Conservation (phyloP, 2,888 invertebrate genomes). For the Myopa testacea region DNA sequence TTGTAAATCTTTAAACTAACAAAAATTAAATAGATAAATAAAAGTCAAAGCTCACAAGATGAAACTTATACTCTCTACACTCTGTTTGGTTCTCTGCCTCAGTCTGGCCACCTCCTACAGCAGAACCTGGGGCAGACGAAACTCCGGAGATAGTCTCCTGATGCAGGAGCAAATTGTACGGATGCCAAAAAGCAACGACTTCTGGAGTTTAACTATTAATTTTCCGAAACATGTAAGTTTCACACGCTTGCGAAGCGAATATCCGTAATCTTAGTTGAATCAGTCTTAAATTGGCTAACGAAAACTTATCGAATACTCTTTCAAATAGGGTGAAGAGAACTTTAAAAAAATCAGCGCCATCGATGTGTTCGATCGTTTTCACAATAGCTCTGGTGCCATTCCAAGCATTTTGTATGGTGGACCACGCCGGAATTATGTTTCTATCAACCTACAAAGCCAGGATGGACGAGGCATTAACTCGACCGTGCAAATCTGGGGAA, state of each 20-base stretch:
- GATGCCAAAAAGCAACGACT: conserved; percentile 36
- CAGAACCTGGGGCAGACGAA: conserved; percentile 44
- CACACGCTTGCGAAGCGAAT: background rate
- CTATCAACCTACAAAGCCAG: conserved; percentile 50
- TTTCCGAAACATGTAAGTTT: conserved; percentile 48
- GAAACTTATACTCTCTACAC: conserved; percentile 10
- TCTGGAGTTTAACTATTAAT: conserved; percentile 40
- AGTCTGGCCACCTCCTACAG: conserved; percentile 38
- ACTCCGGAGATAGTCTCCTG: conserved; percentile 39
- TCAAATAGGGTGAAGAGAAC: conserved; percentile 40
- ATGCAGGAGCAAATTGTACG: conserved; percentile 45
- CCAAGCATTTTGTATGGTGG: conserved; percentile 55
- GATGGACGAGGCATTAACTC: conserved; percentile 53
- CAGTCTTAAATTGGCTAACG: no score
- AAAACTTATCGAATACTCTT: conserved; percentile 10
- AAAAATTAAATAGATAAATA: no score
- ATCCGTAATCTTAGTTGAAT: background rate
- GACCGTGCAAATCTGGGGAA: conserved; percentile 56
- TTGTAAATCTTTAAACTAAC: no score
- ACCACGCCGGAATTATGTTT: conserved; percentile 46
- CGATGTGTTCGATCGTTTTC: conserved; percentile 55
- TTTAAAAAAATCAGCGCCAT: conserved; percentile 49
- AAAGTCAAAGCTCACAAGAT: background rate
- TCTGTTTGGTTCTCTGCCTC: conserved; percentile 41
- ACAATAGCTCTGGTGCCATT: conserved; percentile 54